Percentiles rank a stretch among this genome's conserved stretches.
Evolutionary conservation across 2,113 vertebrate genomes (phyloP).

Genomic region (Mus pahari): DNA sequence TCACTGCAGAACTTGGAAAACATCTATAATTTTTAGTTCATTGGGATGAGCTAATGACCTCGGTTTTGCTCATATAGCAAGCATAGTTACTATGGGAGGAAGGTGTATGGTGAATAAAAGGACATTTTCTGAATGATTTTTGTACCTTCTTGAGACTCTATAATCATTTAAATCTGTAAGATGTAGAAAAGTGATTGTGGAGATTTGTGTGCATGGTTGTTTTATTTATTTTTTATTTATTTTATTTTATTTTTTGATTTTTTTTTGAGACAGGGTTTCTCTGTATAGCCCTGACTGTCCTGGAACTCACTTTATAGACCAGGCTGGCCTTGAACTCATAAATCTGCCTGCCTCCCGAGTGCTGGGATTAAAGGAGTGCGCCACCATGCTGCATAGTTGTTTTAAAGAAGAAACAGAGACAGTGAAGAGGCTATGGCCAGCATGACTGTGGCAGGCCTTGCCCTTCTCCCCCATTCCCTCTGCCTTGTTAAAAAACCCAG

Average conservation of each 20-base stretch:
- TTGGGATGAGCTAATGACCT: slow-evolving; percentile 4
- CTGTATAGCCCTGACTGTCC: no score
- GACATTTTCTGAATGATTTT: background rate
- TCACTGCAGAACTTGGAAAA: slow-evolving; percentile 25
- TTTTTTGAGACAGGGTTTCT: no score
- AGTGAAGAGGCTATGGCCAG: background rate
- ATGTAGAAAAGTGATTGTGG: background rate
- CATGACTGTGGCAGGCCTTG: background rate
- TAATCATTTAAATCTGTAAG: slow-evolving; percentile 56
- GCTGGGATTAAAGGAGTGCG: no score
- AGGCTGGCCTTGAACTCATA: no score
- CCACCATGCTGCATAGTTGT: background rate
- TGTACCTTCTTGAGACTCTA: background rate
- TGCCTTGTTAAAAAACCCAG: background rate
- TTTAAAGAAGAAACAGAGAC: slow-evolving; percentile 33
- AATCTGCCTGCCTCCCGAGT: no score
- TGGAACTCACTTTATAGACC: no score
- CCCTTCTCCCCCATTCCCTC: background rate
- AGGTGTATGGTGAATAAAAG: slow-evolving; percentile 9
- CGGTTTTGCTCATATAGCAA: background rate
- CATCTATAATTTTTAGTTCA: background rate
- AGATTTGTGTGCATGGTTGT: background rate
- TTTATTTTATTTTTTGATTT: no score
- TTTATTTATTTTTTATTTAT: no score
- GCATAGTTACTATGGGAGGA: background rate